These are phyloP conservation scores for Campylorhamphus procurvoides DNA, from an alignment of 2,113 vertebrate species.

Conservation along the genomic window DNA sequence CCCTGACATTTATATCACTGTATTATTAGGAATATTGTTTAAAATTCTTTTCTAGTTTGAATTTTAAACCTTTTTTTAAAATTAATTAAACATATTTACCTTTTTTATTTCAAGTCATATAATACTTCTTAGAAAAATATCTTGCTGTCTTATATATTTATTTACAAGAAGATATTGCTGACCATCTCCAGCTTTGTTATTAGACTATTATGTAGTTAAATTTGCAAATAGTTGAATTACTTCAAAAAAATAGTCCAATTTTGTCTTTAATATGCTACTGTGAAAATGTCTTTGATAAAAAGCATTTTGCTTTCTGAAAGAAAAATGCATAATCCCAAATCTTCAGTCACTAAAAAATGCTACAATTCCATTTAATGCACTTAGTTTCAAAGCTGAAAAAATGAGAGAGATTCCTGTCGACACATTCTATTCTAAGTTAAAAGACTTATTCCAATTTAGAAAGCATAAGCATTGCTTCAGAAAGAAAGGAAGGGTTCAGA, in stretches of 20 bases:
- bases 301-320: not conserved
- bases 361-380: not conserved
- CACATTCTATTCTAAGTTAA: constrained; percentile 4
- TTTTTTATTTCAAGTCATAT: not conserved
- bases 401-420: not conserved
- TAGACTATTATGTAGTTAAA: not conserved
- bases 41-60: not conserved
- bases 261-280: not conserved
- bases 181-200: not conserved
- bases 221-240: not conserved
- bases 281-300: not conserved
- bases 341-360: not conserved
- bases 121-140: constrained; percentile 5
- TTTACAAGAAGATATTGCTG: not conserved
- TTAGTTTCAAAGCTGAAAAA: constrained; percentile 28
- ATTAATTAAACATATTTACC: not conserved
- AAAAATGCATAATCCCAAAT: not conserved
- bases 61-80: not conserved
- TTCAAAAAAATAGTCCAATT: not conserved
- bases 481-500: constrained; percentile 35
- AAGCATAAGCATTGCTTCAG: constrained; percentile 6
- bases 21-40: not conserved
- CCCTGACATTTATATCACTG: not conserved
- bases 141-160: not conserved
- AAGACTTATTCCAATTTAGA: not conserved